These are phyloP conservation scores for Cactoblastis cactorum DNA, from an alignment of 2,888 invertebrate genomes.

Conservation along the genomic window DNA sequence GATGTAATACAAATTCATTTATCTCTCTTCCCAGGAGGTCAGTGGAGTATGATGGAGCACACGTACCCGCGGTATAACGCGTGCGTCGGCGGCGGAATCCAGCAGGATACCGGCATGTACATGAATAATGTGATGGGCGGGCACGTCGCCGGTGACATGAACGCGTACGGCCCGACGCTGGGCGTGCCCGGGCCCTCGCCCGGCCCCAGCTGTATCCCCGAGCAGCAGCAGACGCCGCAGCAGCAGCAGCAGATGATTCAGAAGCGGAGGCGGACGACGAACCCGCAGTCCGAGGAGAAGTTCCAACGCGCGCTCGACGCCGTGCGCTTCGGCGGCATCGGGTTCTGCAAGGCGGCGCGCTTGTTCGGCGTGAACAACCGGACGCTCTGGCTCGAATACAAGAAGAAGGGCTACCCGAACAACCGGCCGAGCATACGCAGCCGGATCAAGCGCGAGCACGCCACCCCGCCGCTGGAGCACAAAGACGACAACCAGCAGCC, in stretches of 20 bases:
- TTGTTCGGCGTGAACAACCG: slow-evolving; percentile 92
- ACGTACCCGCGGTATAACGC: slow-evolving; percentile 86
- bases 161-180: slow-evolving; percentile 58
- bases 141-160: slow-evolving; percentile 52
- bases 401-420: slow-evolving; percentile 90
- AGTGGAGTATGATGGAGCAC: slow-evolving; percentile 92
- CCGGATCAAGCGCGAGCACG: slow-evolving; percentile 84
- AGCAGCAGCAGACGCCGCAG: slow-evolving; percentile 39
- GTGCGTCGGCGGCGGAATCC: slow-evolving; percentile 80
- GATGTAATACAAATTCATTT: slow-evolving; percentile 69
- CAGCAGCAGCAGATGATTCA: slow-evolving; percentile 56
- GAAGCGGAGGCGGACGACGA: slow-evolving; percentile 85
- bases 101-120: slow-evolving; percentile 79
- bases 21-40: slow-evolving; percentile 87
- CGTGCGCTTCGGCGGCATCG: slow-evolving; percentile 89
- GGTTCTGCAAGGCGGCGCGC: slow-evolving; percentile 91
- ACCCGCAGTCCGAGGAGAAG: slow-evolving; percentile 91
- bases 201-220: slow-evolving; percentile 55
- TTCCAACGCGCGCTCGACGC: slow-evolving; percentile 90
- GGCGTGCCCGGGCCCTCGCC: slow-evolving; percentile 62
- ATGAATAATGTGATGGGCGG: slow-evolving; percentile 74
- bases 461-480: slow-evolving; percentile 80
- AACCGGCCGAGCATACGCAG: slow-evolving; percentile 88
- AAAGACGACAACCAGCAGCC: slow-evolving; percentile 56
- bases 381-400: slow-evolving; percentile 91